Evolutionary conservation across 2,113 vertebrate species (phyloP).

Genomic region (Delphinus delphis): DNA sequence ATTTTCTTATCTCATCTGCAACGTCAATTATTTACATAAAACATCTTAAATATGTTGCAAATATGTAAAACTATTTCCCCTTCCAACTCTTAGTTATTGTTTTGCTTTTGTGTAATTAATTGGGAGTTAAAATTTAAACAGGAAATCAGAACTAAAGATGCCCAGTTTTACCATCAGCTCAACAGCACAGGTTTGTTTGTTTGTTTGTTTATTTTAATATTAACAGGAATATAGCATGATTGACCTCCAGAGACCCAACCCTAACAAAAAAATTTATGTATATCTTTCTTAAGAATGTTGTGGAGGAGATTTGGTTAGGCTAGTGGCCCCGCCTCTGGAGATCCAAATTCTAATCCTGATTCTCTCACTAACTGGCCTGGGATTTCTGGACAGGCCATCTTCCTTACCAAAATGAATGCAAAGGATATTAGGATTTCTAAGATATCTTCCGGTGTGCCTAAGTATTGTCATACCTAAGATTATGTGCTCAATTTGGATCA

Average conservation of each 20-base stretch:
- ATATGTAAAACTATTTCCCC: background rate
- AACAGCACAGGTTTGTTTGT: background rate
- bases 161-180: background rate
- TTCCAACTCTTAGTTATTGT: background rate
- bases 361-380: background rate
- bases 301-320: background rate
- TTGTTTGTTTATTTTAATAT: background rate
- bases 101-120: slow-evolving; percentile 22
- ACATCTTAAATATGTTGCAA: slow-evolving; percentile 12
- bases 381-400: background rate
- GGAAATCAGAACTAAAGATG: background rate
- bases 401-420: background rate
- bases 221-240: background rate
- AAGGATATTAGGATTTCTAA: background rate
- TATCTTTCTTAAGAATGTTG: background rate
- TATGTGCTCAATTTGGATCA: background rate
- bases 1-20: slow-evolving; percentile 41
- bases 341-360: background rate
- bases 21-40: slow-evolving; percentile 54
- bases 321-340: background rate
- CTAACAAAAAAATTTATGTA: background rate
- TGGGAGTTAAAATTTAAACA: slow-evolving; percentile 32
- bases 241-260: background rate
- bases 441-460: background rate
- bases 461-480: background rate